Conservation (phyloP, 2,113 vertebrate species). For the Percina caprodes region DNA sequence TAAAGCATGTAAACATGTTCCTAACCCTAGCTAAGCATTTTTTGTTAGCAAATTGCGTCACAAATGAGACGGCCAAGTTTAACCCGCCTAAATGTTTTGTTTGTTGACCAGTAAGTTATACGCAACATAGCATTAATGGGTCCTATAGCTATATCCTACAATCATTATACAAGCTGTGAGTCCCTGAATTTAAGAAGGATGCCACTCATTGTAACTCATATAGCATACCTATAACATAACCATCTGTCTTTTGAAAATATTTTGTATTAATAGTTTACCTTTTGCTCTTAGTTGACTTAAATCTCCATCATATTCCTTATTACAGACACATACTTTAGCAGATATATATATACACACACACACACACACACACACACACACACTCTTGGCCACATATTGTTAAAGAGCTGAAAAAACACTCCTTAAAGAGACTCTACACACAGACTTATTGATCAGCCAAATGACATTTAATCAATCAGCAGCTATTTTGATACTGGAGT, state of each 20-base stretch:
- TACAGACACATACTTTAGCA: not conserved
- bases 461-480: not conserved
- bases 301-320: constrained; percentile 6
- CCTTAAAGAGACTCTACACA: not conserved
- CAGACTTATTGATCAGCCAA: not conserved
- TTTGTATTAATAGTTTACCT: not conserved
- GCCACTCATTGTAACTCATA: not conserved
- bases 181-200: not conserved
- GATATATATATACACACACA: not conserved
- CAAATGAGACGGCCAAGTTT: too few relatives aligned
- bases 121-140: not conserved
- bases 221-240: not conserved
- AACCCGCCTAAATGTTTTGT: not conserved
- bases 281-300: not conserved
- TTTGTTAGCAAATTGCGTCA: too few relatives aligned
- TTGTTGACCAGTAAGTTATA: not conserved
- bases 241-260: not conserved
- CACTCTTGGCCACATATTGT: not conserved
- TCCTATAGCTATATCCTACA: not conserved
- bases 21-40: too few relatives aligned
- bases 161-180: not conserved
- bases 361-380: not conserved
- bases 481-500: not conserved
- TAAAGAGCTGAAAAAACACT: not conserved
- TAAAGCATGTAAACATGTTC: too few relatives aligned